These are phyloP conservation scores for Meandrina meandrites DNA, from an alignment of 92 coral and sea anemone genomes.

Conservation along the genomic window DNA sequence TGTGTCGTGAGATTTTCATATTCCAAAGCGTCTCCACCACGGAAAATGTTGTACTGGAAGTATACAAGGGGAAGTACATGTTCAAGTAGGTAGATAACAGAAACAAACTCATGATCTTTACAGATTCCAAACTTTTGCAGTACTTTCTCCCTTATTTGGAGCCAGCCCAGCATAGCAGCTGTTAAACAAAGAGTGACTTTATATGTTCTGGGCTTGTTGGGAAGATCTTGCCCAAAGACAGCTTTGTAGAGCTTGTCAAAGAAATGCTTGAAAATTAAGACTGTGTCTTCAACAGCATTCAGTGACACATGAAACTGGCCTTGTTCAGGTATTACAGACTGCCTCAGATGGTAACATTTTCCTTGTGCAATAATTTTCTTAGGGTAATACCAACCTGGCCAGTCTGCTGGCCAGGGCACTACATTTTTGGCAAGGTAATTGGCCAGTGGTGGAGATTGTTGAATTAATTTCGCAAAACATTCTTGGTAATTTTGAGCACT, in stretches of 20 bases:
- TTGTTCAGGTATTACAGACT: conserved; percentile 43
- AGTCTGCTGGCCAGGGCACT: conserved; percentile 49
- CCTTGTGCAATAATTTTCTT: conserved; percentile 37
- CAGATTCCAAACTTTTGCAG: conserved; percentile 51
- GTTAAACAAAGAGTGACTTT: conserved; percentile 46
- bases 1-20: no score
- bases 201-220: conserved; percentile 47
- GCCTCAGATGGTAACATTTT: neutral
- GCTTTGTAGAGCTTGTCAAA: conserved; percentile 44
- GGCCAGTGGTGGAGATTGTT: no score
- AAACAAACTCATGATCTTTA: conserved; percentile 17
- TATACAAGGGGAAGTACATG: no score
- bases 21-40: no score
- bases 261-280: conserved; percentile 31
- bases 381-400: conserved; percentile 57
- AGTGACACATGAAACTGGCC: conserved; percentile 51
- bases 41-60: no score
- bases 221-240: conserved; percentile 45
- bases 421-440: conserved; percentile 23
- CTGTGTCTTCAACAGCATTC: conserved; percentile 48
- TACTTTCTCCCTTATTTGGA: conserved; percentile 49
- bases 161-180: conserved; percentile 58
- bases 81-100: neutral
- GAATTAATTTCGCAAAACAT: no score
- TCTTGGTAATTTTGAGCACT: no score